These are phyloP conservation scores for Pocillopora meandrina DNA, from an alignment of 92 coral and sea anemone genomes.

Conservation along the genomic window DNA sequence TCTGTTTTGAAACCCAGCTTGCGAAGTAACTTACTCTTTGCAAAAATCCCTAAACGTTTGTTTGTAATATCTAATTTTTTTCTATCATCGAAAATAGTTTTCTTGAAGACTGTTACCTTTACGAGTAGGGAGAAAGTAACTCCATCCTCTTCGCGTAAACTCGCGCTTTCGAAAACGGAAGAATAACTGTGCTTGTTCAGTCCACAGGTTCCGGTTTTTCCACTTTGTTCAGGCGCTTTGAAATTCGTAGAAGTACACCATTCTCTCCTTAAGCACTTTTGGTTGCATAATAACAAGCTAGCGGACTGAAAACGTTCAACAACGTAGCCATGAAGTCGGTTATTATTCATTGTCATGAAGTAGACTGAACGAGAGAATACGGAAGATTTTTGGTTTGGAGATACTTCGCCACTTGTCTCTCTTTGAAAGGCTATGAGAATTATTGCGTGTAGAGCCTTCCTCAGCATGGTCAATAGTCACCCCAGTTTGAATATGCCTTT, in stretches of 20 bases:
- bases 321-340: background rate
- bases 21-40: too few relatives aligned
- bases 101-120: too few relatives aligned
- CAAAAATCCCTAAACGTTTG: too few relatives aligned
- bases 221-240: background rate
- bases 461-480: background rate
- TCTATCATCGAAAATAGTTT: too few relatives aligned
- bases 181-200: background rate
- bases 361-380: background rate
- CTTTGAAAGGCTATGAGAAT: background rate
- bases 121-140: too few relatives aligned
- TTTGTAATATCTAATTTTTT: too few relatives aligned
- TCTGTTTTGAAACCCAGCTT: too few relatives aligned
- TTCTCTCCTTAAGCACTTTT: background rate
- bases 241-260: slow-evolving; percentile 21
- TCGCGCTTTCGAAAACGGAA: background rate
- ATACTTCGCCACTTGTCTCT: background rate
- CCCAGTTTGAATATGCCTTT: too few relatives aligned
- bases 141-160: too few relatives aligned
- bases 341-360: background rate
- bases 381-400: too few relatives aligned
- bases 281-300: background rate
- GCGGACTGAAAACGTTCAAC: background rate
- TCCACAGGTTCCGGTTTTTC: background rate
- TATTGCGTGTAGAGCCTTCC: background rate